Base-by-base conservation (phyloP, 2,113 vertebrate genomes). In the Silurus asotus region DNA sequence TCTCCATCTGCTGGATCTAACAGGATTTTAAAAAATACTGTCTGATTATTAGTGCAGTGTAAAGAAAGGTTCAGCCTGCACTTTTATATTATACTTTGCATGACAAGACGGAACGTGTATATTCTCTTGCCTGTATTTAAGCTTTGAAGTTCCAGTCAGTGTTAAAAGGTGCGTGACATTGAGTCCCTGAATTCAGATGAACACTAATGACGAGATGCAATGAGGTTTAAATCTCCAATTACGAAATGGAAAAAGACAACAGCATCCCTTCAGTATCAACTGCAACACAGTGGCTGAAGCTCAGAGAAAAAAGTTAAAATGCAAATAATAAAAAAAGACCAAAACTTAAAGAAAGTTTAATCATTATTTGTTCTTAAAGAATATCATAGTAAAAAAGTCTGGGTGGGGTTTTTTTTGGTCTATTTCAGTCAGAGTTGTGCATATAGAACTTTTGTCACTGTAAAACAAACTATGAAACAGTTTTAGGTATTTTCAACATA, bases 1-100 rank as follows among this genome's bases (percentile, higher is more conserved):
- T 80, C 58, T 80, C 75, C 77, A 87, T 77, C 82, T 84, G 82
- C 82, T 72, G 65, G 87, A 72, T 72, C 58, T 48, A 84, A 78
- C 28, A 58, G 59, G 20, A 62, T 23, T 20, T 79, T 45, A 79
- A 79, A 58, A 79, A 19, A 13, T 23, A 61, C 23, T 48, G 14
- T 10, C 17, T n/a, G 82, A 51, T 75, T 72, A 72, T 48, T 58
- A 74, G n/a, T 61, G 6, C 48, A 45, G 45, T 14, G 19, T 62
- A 62, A 64, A 75, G 14, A 5, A 3, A n/a, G n/a, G 25, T 78
- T 10, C 9, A 37, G 14, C 3, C 28, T 45, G 10, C 19, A 84
- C 19, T 64, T 13, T n/a, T 6, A 4, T 1, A 8, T 49, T 37
- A 51, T 64, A 53, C 20, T 17, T 55, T 8, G 56, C 25, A 65